Percentiles rank a stretch among this genome's conserved stretches.
Conservation (phyloP, 2,797 vertebrate genomes). For the Protosalanx chinensis region DNA sequence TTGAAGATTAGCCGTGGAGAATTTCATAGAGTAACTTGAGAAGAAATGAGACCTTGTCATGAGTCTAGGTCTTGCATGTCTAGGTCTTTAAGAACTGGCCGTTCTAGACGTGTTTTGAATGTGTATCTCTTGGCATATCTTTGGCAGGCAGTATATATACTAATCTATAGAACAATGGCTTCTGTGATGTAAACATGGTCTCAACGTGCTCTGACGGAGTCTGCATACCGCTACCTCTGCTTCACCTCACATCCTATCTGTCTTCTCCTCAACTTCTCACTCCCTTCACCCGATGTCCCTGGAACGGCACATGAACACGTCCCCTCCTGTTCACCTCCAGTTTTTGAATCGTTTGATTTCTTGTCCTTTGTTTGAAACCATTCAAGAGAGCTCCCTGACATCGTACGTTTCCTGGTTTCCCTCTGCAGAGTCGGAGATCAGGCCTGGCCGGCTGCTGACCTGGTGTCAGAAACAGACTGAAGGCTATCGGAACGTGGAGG, state of each 20-base stretch:
- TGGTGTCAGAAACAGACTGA: constrained; percentile 96
- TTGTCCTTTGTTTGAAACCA: not conserved
- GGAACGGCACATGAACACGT: constrained; percentile 1
- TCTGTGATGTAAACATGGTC: constrained; percentile 8
- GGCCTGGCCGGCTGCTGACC: constrained; percentile 86
- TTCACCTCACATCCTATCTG: constrained; percentile 13
- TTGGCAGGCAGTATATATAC: constrained; percentile 5
- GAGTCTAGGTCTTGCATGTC: not conserved
- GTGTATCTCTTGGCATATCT: not conserved
- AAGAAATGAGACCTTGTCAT: not conserved
- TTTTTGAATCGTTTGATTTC: not conserved
- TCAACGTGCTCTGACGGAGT: constrained; percentile 32
- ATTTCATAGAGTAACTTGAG: not conserved
- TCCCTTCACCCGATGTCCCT: constrained; percentile 6
- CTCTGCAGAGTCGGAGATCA: constrained; percentile 86
- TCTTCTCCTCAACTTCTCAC: constrained; percentile 10
- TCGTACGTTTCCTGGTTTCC: not conserved
- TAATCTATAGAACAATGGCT: constrained; percentile 12
- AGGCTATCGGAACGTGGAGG: constrained; percentile 80
- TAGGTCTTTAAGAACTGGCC: not conserved
- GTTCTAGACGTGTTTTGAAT: not conserved
- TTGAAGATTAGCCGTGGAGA: not conserved
- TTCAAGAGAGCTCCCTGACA: not conserved
- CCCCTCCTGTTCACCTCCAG: constrained; percentile 10
- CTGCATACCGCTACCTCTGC: constrained; percentile 30